Evolutionary conservation across 64 coral and sea anemone genomes (phyloP).

Genomic region (Actinia tenebrosa): DNA sequence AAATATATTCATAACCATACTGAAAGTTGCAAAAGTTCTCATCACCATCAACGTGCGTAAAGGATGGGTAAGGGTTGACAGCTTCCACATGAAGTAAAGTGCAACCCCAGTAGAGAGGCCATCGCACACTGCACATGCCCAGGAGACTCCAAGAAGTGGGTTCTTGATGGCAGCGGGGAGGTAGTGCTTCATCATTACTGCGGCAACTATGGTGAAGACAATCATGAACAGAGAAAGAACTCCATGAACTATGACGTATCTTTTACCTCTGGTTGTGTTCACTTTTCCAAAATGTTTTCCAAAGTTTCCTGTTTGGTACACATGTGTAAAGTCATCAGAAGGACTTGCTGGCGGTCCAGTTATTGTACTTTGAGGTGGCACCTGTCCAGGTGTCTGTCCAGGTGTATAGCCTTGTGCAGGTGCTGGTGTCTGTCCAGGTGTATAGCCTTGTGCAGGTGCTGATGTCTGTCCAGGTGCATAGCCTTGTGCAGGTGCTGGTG

Average conservation of each 20-base stretch:
- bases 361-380: background rate
- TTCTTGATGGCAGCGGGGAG: background rate
- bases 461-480: background rate
- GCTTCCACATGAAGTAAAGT: slow-evolving; percentile 23
- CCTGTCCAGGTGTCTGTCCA: background rate
- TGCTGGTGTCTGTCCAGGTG: background rate
- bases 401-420: background rate
- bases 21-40: slow-evolving; percentile 14
- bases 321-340: slow-evolving; percentile 14
- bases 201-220: slow-evolving; percentile 13
- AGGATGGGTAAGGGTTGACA: slow-evolving; percentile 32
- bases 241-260: slow-evolving; percentile 21
- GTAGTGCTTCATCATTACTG: slow-evolving; percentile 23
- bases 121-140: slow-evolving; percentile 1
- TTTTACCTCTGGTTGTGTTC: slow-evolving; percentile 15
- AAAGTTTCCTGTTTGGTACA: slow-evolving; percentile 51
- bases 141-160: background rate
- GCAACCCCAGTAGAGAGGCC: background rate
- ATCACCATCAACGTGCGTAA: slow-evolving; percentile 26
- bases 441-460: background rate
- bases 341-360: background rate
- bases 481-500: background rate
- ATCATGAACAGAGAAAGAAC: slow-evolving; percentile 26
- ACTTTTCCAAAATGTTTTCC: slow-evolving; percentile 25
- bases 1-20: slow-evolving; percentile 20